Conservation (phyloP, 2,113 vertebrate species). For the Lycocorax pyrrhopterus region DNA sequence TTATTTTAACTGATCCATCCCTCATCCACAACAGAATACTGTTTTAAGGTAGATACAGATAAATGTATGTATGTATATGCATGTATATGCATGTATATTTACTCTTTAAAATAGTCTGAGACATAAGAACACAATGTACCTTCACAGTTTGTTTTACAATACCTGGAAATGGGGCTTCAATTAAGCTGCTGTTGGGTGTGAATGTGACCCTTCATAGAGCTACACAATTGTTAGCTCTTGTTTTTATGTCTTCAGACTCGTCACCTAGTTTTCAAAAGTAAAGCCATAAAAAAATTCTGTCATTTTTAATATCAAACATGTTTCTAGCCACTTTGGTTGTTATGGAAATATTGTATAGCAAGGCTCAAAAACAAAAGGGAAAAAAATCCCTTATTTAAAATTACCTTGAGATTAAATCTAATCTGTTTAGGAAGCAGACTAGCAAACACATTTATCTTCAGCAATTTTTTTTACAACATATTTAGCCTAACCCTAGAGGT, state of each 20-base stretch:
- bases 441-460: accelerated
- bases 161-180: neutral
- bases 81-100: neutral
- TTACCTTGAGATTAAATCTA: neutral
- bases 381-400: accelerated
- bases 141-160: neutral
- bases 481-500: neutral
- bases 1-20: neutral
- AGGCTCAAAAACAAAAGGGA: neutral
- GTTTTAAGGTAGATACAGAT: neutral
- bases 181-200: neutral
- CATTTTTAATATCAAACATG: neutral
- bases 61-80: neutral
- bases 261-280: neutral
- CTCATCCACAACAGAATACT: neutral
- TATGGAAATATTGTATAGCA: neutral
- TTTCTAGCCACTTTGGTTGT: neutral
- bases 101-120: neutral
- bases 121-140: neutral
- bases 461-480: neutral
- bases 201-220: neutral
- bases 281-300: neutral
- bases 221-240: neutral
- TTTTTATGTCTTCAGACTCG: neutral
- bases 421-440: neutral